Evolutionary conservation across 2,888 invertebrate species (phyloP).

Genomic region (Ceraclea dissimilis): DNA sequence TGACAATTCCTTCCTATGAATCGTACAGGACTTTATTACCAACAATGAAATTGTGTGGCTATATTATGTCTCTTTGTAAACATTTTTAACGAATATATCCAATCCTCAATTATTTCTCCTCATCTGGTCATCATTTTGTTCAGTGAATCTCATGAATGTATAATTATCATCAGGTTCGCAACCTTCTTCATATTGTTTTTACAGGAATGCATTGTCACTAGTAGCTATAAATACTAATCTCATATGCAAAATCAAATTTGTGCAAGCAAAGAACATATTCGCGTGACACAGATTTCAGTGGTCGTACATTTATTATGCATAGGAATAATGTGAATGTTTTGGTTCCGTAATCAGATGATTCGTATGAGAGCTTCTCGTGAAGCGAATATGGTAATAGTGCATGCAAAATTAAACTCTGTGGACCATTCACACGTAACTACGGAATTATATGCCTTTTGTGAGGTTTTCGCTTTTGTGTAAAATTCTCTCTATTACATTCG

Average conservation of each 20-base stretch:
- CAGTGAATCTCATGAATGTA: no score
- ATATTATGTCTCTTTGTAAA: no score
- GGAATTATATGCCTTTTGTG: neutral
- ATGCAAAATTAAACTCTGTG: constrained; percentile 12
- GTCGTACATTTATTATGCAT: neutral
- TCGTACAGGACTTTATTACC: no score
- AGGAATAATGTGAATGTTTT: constrained; percentile 4
- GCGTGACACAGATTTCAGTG: constrained; percentile 6
- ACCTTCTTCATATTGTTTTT: no score
- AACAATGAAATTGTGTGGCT: no score
- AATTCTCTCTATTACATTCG: no score
- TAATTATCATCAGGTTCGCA: no score
- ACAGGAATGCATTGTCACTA: no score
- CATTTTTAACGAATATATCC: no score
- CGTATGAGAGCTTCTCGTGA: constrained; percentile 16
- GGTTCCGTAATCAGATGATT: constrained; percentile 17
- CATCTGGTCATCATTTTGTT: no score
- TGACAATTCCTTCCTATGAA: no score
- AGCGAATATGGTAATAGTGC: constrained; percentile 22
- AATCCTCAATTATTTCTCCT: no score
- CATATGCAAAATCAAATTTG: neutral
- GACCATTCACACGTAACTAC: neutral
- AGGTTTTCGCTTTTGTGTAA: neutral
- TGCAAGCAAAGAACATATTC: neutral
- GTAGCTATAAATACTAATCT: neutral